Percentiles rank a stretch among this genome's conserved stretches.
phyloP scores from a whole-genome alignment of 2,797 vertebrate species.

The Melanotaenia boesemani region DNA sequence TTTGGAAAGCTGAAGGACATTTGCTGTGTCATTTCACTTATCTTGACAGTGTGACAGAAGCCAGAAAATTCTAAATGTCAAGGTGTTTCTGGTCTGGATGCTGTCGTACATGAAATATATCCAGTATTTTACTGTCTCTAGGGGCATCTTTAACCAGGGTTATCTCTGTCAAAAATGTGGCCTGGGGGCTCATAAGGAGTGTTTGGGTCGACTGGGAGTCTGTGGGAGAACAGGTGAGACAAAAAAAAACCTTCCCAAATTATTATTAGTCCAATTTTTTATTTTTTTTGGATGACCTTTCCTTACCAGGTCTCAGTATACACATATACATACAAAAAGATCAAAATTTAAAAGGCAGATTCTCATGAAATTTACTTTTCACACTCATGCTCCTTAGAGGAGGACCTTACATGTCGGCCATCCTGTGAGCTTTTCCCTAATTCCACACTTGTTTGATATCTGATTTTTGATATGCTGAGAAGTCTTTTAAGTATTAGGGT shows the following conservation, averaged over 20 bases:
- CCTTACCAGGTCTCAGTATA: constrained; percentile 15
- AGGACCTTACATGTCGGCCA: not conserved
- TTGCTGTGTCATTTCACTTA: constrained; percentile 37
- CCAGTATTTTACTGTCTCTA: constrained; percentile 77
- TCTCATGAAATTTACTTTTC: constrained; percentile 31
- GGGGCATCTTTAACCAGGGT: constrained; percentile 95
- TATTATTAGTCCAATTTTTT: not conserved
- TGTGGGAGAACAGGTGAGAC: constrained; percentile 82
- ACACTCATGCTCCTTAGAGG: constrained; percentile 10
- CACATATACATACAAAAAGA: constrained; percentile 32
- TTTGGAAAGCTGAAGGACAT: constrained; percentile 46
- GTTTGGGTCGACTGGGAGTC: constrained; percentile 89
- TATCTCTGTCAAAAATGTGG: constrained; percentile 93
- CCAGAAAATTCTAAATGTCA: constrained; percentile 59
- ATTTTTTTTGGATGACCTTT: constrained; percentile 33
- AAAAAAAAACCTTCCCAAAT: not conserved
- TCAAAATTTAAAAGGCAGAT: constrained; percentile 54
- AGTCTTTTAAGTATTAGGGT: constrained; percentile 7
- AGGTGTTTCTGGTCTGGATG: constrained; percentile 39
- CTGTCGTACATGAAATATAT: constrained; percentile 36
- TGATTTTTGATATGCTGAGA: not conserved
- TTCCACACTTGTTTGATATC: not conserved
- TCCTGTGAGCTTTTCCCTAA: not conserved
- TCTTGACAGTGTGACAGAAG: constrained; percentile 39
- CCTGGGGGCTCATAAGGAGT: constrained; percentile 94